Base-by-base conservation (phyloP, 2,888 invertebrate genomes). In the Anodontia alba region DNA sequence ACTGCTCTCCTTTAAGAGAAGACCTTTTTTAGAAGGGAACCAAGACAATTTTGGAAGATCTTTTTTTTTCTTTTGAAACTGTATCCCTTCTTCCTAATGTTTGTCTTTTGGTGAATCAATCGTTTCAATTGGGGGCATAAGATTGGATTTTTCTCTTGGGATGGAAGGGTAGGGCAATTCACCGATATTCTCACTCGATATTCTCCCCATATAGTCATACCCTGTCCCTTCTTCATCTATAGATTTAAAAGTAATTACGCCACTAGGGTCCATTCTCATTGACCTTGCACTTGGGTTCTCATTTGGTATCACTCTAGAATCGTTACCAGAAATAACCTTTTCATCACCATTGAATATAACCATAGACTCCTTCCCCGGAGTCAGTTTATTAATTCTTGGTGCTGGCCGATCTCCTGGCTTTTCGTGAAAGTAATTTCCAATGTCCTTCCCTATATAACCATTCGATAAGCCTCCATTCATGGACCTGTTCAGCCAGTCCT, bases 261-360 rank as follows among this genome's bases (percentile, higher is more conserved):
- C 62, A 33, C 33, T 17, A 10, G 10, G 31, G 20, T 62, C 62
- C 33, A 33, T 20, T 17, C 31, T 31, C 33, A 62, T 33, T 43
- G 67, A 67, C 38, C 71, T 51, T 17, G 73, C 68, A 73, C 69
- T 78, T 38, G 51, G 79, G 43, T 78, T 73, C 15, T 68, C 69
- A 67, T 78, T 81, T 54, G 81, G 81, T 66, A 85, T 76, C 20
- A 85, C 76, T 46, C 84, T 57, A 3, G 82, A 73, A 23, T 81
- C 84, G 76, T 85, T 85, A 23, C 84, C 84, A 12, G 84, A 85
- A 5, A 82, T 85, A 29, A 83, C 80, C 68, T 80, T 80, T 49
- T 82, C 80, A 46, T 83, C 85, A 15, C 82, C 85, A 42, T 85
- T 81, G 36, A 85, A 85, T n/a, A 85, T 85, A 12, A 85, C 85